Base-by-base conservation (phyloP, 2,797 vertebrate genomes). In the Chiloscyllium punctatum region DNA sequence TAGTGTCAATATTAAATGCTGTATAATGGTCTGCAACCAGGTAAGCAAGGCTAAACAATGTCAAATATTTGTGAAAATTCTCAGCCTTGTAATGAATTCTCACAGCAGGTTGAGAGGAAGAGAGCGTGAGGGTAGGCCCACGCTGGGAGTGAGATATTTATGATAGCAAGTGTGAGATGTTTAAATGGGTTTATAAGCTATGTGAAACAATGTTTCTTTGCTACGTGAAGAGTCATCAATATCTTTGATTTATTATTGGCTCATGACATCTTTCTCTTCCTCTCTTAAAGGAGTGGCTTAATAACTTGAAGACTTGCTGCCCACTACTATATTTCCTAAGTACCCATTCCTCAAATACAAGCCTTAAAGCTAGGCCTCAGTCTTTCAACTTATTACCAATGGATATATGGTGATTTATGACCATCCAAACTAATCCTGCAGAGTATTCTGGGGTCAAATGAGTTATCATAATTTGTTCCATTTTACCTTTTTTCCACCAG, bases 191-290 rank as follows among this genome's bases (percentile, higher is more conserved):
- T 68, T 68, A 68, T 18, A 66, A 91, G 68, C 57, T 91, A 91
- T 91, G 88, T 68, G 88, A 91, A 91, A 91, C 62, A 68, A 37
- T 91, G 88, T 33, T 91, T 37, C 57, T 91, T 37, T 37, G 62
- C 57, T 23, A 21, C 51, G 1, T 16, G 13, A 27, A 62, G 30
- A 5, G 30, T 4, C 25, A 3, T 33, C 30, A 90, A 33, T 90
- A 13, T 33, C n/a, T 37, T 91, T 91, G 66, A 0, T 21, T 68
- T 18, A 57, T 88, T 57, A 57, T 68, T 91, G 23, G 8, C 37
- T 7, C 33, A 0, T 1, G 33, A 91, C 23, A 21, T 8, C n/a
- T 68, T 2, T 91, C 30, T n/a, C 57, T 37, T 68, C 57, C 57
- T 9, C 88, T 66, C 15, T 68, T 66, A 68, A 84, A 23, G 27